Evolutionary conservation across 2,888 invertebrate genomes (phyloP).

Genomic region (Drosophila nr. perissopoda): DNA sequence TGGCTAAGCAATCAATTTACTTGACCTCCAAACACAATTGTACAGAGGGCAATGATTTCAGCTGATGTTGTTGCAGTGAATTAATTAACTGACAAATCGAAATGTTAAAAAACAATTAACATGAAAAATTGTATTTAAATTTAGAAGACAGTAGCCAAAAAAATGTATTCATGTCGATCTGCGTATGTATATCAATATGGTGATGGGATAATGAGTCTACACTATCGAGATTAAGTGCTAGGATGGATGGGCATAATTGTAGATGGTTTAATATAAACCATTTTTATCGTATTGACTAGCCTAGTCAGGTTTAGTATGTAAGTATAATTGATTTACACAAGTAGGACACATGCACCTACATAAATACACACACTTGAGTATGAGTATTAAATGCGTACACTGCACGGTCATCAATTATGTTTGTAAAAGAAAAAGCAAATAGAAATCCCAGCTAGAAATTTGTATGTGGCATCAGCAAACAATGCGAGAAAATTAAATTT

Average conservation of each 20-base stretch:
- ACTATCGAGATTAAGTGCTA: neutral
- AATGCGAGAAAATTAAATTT: slow-evolving; percentile 59
- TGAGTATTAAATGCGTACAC: slow-evolving; percentile 24
- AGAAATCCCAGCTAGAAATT: slow-evolving; percentile 31
- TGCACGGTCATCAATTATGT: slow-evolving; percentile 51
- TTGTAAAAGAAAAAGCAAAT: slow-evolving; percentile 6
- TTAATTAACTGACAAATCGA: neutral
- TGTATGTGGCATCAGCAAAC: slow-evolving; percentile 38
- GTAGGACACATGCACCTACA: neutral
- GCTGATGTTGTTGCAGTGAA: neutral
- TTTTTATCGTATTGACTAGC: neutral
- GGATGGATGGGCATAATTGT: neutral
- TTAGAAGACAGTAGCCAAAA: neutral
- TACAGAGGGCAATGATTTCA: slow-evolving; percentile 9
- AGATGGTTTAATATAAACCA: neutral
- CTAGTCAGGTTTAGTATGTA: neutral
- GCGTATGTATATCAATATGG: neutral
- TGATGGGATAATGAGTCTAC: neutral
- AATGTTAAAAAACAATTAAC: neutral
- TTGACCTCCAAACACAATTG: slow-evolving; percentile 15
- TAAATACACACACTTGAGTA: slow-evolving; percentile 4
- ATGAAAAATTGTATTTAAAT: neutral
- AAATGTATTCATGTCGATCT: neutral
- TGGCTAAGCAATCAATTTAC: slow-evolving; percentile 32
- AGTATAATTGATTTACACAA: neutral